Evolutionary conservation across 2,113 vertebrate genomes (phyloP).

Genomic region (Abramis brama): DNA sequence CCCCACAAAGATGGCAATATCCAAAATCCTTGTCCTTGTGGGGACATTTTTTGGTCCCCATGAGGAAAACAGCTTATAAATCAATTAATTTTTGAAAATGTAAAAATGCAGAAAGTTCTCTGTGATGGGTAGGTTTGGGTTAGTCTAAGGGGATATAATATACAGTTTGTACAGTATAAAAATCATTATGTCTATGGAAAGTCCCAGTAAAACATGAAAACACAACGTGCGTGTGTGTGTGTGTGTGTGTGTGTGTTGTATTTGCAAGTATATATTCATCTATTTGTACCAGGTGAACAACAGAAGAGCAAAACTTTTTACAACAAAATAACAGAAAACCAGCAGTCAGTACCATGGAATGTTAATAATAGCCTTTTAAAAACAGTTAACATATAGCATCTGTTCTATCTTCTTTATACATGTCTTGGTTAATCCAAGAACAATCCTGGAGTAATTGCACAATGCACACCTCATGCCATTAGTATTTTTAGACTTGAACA

Average conservation of each 20-base stretch:
- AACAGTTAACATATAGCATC: constrained; percentile 13
- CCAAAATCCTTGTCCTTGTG: too few species aligned
- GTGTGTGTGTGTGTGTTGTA: neutral
- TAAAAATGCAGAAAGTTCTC: too few species aligned
- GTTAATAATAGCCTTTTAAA: constrained; percentile 14
- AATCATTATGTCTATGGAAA: too few species aligned
- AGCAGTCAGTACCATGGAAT: constrained; percentile 5
- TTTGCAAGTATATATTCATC: neutral
- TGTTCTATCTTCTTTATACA: constrained; percentile 40
- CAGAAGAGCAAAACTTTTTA: neutral
- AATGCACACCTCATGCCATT: constrained; percentile 31
- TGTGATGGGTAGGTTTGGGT: too few species aligned
- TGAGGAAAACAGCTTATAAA: too few species aligned
- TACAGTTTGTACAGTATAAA: too few species aligned
- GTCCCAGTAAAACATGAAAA: too few species aligned
- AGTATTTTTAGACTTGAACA: constrained; percentile 42
- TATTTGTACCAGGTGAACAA: neutral
- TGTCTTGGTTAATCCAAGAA: constrained; percentile 12
- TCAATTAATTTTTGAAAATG: too few species aligned
- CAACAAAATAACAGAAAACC: neutral
- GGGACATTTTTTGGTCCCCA: too few species aligned
- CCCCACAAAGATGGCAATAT: too few species aligned
- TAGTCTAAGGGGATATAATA: too few species aligned
- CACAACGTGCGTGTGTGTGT: neutral
- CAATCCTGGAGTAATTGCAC: constrained; percentile 34